Evolutionary conservation across 1,140 invertebrate species (phyloP), one percentile per base, ranked within the genome.

Genomic region (Drosophila obscura): DNA sequence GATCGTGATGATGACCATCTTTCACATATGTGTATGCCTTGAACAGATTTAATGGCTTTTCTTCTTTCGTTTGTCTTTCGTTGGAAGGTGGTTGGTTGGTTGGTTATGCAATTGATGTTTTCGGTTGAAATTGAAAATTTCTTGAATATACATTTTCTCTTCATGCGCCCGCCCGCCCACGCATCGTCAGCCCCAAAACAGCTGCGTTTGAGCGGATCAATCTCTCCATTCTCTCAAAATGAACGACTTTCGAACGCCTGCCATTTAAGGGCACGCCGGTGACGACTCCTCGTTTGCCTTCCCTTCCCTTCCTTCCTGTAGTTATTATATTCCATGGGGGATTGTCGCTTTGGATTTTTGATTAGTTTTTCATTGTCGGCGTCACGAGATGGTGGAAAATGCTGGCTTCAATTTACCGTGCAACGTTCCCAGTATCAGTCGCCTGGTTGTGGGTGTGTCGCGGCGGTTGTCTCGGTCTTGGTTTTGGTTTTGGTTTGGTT

Each of bases 321-420:
- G 9, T 11, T 39, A 39, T 39, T 13, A 39, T 39, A 39, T 39
- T 39, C 35, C 11, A 39, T 19, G 11, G 35, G 31, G 35, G 35
- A 39, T 39, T 39, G 35, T 39, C 35, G 35, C 11, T 39, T 43
- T 41, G 41, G 15, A 35, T 68, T 39, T 35, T 63, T 69, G 50
- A 65, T 77, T 77, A 57, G 58, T 60, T 77, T 75, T 71, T 64
- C 65, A 58, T 61, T 60, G 73, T 61, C 44, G 41, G 71, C 67
- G 79, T 87, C 83, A 88, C 67, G 83, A 88, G 64, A 88, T 88
- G 61, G 83, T 88, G 83, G 83, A 88, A 88, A 88, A 88, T 58
- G 83, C 79, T 73, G 83, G 79, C 79, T 88, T 88, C 55, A 88
- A 76, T 76, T 88, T 88, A 64, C 84, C 83, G 35, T 39, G 35